Conservation (phyloP, 1,140 invertebrate genomes). For the Polypedilum vanderplanki region DNA sequence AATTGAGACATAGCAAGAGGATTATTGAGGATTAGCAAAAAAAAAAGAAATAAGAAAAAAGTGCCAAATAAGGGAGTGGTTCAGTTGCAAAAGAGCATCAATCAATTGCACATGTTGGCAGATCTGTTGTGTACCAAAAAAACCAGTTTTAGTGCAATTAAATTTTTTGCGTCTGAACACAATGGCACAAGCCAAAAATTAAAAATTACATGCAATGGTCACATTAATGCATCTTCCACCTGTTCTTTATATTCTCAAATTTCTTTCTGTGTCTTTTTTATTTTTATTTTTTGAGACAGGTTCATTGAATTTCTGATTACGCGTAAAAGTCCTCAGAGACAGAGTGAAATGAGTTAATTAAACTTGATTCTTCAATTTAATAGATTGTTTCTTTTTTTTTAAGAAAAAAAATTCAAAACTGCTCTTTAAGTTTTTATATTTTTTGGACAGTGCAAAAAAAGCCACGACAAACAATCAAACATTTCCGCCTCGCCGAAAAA, state of each 20-base stretch:
- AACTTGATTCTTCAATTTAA: no score
- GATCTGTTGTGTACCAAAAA: background rate
- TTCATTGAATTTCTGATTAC: no score
- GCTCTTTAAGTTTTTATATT: no score
- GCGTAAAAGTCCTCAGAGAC: no score
- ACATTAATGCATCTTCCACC: background rate
- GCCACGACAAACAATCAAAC: constrained; percentile 10
- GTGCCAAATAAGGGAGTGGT: constrained; percentile 15
- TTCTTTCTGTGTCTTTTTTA: background rate
- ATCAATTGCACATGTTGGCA: background rate
- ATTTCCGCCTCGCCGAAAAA: constrained; percentile 2
- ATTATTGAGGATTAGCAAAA: background rate
- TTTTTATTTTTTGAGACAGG: background rate
- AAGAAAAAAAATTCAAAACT: no score
- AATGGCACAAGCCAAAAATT: constrained; percentile 16
- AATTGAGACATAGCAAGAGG: constrained; percentile 5
- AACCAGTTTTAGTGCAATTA: background rate
- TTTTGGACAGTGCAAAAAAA: background rate
- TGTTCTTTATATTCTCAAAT: background rate
- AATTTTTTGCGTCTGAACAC: background rate
- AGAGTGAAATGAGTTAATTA: no score
- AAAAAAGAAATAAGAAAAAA: no score
- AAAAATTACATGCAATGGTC: background rate
- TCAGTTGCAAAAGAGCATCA: background rate
- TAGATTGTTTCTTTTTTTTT: no score